phyloP scores from a whole-genome alignment of 2,113 vertebrate species.

The Epinephelus fuscoguttatus region DNA sequence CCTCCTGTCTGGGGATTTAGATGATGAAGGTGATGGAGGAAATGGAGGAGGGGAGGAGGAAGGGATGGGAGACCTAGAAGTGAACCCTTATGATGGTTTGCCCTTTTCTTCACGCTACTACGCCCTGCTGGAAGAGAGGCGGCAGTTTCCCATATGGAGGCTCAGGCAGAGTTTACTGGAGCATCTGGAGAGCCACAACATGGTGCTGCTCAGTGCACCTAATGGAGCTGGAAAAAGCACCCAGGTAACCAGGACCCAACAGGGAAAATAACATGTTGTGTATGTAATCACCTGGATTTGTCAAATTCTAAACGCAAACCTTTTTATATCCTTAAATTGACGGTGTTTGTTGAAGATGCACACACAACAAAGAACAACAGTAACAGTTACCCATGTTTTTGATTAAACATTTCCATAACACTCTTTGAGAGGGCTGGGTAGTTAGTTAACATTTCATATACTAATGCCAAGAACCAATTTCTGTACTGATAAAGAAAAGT shows the following conservation, averaged over 20 bases:
- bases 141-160: slow-evolving; percentile 88
- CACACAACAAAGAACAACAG: too few relatives aligned
- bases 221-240: slow-evolving; percentile 94
- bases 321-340: not conserved
- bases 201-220: slow-evolving; percentile 90
- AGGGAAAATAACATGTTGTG: not conserved
- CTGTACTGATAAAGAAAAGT: not conserved
- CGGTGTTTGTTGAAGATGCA: not conserved
- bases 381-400: not conserved
- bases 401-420: not conserved
- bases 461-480: not conserved
- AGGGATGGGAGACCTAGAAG: slow-evolving; percentile 88
- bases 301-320: not conserved
- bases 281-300: not conserved
- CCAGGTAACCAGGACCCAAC: slow-evolving; percentile 84
- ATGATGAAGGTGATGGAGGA: slow-evolving; percentile 64
- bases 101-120: slow-evolving; percentile 96
- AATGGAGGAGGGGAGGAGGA: slow-evolving; percentile 50
- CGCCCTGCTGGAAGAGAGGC: slow-evolving; percentile 88
- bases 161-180: slow-evolving; percentile 89
- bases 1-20: slow-evolving; percentile 79
- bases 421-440: not conserved
- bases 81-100: slow-evolving; percentile 95
- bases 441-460: not conserved
- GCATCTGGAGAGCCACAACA: slow-evolving; percentile 87